Evolutionary conservation across 23 tunicate species (phyloP).

Genomic region (Aplidium turbinatum): DNA sequence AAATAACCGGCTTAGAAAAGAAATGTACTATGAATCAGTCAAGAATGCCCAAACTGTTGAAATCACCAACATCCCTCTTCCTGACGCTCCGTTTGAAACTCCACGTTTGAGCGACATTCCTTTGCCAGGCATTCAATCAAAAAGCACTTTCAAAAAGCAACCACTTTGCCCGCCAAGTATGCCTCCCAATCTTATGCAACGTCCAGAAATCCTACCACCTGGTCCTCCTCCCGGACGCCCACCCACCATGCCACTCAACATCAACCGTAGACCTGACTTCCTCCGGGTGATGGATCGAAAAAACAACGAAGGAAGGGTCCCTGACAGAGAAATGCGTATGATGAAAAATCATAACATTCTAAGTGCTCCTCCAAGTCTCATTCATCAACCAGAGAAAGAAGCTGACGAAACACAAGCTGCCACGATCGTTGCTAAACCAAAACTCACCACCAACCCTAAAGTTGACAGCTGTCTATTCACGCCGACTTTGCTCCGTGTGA

Average conservation of each 20-base stretch:
- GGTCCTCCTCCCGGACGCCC: constrained; percentile 96
- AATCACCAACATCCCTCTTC: constrained; percentile 84
- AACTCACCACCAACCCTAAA: constrained; percentile 60
- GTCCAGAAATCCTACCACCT: constrained; percentile 69
- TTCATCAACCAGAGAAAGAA: constrained; percentile 60
- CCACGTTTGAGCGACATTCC: constrained; percentile 83
- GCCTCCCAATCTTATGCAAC: constrained; percentile 63
- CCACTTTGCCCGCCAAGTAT: constrained; percentile 69
- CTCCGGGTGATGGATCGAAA: constrained; percentile 15
- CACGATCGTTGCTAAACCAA: constrained; percentile 80
- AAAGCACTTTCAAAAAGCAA: constrained; percentile 50
- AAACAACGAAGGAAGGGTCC: background rate
- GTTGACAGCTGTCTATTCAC: constrained; percentile 83
- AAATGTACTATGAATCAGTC: constrained; percentile 88
- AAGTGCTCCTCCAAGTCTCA: constrained; percentile 93
- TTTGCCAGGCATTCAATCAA: constrained; percentile 80
- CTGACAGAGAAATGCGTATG: constrained; percentile 18
- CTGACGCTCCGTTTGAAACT: constrained; percentile 84
- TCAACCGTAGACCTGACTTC: constrained; percentile 13
- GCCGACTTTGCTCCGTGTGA: constrained; percentile 81
- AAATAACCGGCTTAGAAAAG: constrained; percentile 60
- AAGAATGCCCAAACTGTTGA: constrained; percentile 82
- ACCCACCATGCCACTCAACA: constrained; percentile 55
- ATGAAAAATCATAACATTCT: constrained; percentile 57
- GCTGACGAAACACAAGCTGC: constrained; percentile 49